Conservation (phyloP, 2,797 vertebrate genomes). For the Staurois parvus region DNA sequence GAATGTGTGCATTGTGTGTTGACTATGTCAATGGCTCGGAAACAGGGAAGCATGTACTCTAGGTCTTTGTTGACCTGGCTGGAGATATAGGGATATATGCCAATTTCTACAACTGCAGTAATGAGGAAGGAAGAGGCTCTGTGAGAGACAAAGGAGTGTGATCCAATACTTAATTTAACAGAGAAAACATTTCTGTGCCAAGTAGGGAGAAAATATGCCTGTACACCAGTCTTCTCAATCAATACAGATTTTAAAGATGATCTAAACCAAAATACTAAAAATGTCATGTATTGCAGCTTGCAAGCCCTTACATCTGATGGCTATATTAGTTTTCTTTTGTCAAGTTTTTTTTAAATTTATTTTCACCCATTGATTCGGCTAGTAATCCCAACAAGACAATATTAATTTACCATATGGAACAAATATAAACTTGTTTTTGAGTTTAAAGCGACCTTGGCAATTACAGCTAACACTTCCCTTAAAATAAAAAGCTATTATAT, state of each 20-base stretch:
- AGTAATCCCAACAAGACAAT: too few species aligned
- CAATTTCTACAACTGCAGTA: not conserved
- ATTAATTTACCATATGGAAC: too few species aligned
- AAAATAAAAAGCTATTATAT: too few species aligned
- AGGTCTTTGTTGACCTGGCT: slow-evolving; percentile 19
- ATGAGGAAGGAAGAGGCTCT: slow-evolving; percentile 23
- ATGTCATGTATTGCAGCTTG: too few species aligned
- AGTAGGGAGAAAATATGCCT: not conserved
- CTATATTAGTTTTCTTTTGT: too few species aligned
- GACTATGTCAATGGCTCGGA: not conserved
- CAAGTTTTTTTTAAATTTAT: too few species aligned
- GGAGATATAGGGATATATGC: slow-evolving; percentile 1
- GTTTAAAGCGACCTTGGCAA: too few species aligned
- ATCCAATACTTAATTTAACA: not conserved
- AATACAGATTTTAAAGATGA: not conserved
- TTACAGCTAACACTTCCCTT: too few species aligned
- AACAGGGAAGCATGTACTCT: not conserved
- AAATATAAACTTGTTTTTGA: too few species aligned
- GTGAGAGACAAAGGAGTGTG: not conserved
- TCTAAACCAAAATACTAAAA: too few species aligned
- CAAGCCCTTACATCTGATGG: too few species aligned
- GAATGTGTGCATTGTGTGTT: not conserved
- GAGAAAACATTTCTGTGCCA: not conserved
- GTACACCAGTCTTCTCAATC: not conserved
- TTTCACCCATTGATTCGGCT: too few species aligned